Base-by-base conservation (phyloP, 1,140 invertebrate species). In the Leptinotarsa texana region DNA sequence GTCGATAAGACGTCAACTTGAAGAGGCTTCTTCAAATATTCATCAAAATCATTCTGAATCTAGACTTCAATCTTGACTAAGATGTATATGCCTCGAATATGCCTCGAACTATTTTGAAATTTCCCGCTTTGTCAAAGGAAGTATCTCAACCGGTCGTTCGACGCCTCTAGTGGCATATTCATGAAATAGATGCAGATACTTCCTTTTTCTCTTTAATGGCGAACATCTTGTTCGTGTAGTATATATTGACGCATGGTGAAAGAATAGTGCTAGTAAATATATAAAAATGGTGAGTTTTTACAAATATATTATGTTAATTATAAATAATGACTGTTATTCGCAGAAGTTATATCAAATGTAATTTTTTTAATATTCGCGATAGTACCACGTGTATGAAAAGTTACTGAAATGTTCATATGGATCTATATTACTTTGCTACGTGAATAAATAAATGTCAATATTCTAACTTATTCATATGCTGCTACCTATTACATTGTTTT, bases 171-270 rank as follows among this genome's bases (percentile, higher is more conserved):
- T 8, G 51, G n/a, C 51, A 57, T 57, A 17, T 18, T 15, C n/a
- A 17, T 18, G 51, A 57, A 57, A 15, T 57, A 57, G 5, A 4
- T 17, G 1, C 0, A 57, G 51, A 2, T 57, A 57, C 51, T 57
- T 57, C 51, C 51, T 83, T 82, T 83, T 81, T 62, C 51, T 83
- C 82, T 83, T 81, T 62, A 72, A 83, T 84, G 82, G 83, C 80
- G 83, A 80, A 83, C 80, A 70, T 79, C 66, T 75, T 65, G 80
- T 81, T 79, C 81, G 81, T 79, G 81, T 73, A 73, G 76, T 79
- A 79, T 83, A 77, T 77, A 68, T 80, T 65, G 74, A 57, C n/a
- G 15, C 22, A 74, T 75, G 72, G 76, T 63, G 61, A 48, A 77
- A 75, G 73, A 78, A n/a, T 82, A 79, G 72, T 75, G 77, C 79